These are phyloP conservation scores for Gila orcuttii DNA, from an alignment of 2,113 vertebrate genomes.

Conservation along the genomic window DNA sequence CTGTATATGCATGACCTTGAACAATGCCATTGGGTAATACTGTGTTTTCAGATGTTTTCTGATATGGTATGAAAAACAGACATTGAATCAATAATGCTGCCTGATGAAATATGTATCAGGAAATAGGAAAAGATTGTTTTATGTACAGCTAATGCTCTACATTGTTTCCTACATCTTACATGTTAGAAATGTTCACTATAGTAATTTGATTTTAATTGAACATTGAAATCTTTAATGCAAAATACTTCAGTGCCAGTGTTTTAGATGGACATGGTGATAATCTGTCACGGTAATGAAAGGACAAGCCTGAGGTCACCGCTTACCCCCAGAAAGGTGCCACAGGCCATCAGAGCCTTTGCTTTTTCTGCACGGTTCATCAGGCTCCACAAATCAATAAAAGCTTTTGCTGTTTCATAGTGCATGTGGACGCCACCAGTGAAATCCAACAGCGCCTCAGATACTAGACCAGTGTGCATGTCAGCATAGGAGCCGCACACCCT, in stretches of 20 bases:
- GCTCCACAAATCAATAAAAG: conserved; percentile 75
- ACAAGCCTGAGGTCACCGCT: conserved; percentile 53
- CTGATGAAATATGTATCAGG: not conserved
- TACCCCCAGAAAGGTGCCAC: conserved; percentile 78
- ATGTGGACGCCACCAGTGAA: conserved; percentile 87
- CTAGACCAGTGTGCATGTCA: conserved; percentile 79
- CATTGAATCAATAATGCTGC: not conserved
- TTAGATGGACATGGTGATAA: not conserved
- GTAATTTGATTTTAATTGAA: not conserved
- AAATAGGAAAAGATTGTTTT: not conserved
- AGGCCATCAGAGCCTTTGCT: conserved; percentile 80
- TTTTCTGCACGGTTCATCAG: conserved; percentile 75
- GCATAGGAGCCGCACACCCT: conserved; percentile 88
- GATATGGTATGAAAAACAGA: not conserved
- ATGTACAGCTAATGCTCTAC: not conserved
- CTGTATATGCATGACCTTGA: conserved; percentile 80
- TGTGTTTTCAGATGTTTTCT: conserved; percentile 30
- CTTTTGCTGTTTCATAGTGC: conserved; percentile 66
- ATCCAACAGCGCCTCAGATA: conserved; percentile 85
- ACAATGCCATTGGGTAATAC: conserved; percentile 77
- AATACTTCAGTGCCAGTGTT: not conserved
- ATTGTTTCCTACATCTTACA: not conserved
- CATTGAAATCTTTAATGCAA: not conserved
- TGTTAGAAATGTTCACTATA: not conserved
- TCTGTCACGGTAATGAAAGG: not conserved